A percentile compares a stretch with the other conserved stretches of the same genome.
Evolutionary conservation across 2,888 invertebrate genomes (phyloP).

Genomic region (Alloplasta piceator): DNA sequence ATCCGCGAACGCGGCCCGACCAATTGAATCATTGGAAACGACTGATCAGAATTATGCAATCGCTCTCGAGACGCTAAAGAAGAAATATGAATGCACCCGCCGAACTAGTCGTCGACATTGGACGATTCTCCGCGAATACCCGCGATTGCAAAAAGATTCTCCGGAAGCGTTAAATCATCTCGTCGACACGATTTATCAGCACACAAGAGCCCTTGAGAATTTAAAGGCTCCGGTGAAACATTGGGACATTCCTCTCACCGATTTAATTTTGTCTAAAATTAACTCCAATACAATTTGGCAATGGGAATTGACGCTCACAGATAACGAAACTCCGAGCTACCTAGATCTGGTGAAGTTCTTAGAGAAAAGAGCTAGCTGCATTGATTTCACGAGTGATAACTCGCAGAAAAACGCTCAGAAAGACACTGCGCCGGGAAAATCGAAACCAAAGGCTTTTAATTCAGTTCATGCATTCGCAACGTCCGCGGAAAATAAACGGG

Average conservation of each 20-base stretch:
- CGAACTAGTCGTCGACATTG: slow-evolving; percentile 9
- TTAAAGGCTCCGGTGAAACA: slow-evolving; percentile 25
- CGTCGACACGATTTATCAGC: slow-evolving; percentile 37
- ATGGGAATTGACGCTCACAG: slow-evolving; percentile 36
- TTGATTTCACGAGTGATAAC: neutral
- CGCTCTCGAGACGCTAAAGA: slow-evolving; percentile 1
- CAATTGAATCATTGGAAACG: neutral
- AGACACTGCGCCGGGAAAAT: neutral
- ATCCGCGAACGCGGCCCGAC: neutral
- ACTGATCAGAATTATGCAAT: neutral
- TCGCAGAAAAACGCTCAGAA: neutral
- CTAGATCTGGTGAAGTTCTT: slow-evolving; percentile 21
- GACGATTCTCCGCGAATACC: slow-evolving; percentile 7
- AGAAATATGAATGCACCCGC: slow-evolving; percentile 4
- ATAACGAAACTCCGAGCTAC: slow-evolving; percentile 16
- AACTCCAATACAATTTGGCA: slow-evolving; percentile 33
- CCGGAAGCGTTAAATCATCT: neutral
- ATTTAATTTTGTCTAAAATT: slow-evolving; percentile 42
- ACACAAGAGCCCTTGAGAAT: slow-evolving; percentile 30
- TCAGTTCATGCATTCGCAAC: too few species aligned
- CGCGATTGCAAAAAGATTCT: slow-evolving; percentile 7
- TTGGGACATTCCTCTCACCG: slow-evolving; percentile 42
- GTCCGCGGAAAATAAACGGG: too few species aligned
- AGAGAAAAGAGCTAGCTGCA: slow-evolving; percentile 40
- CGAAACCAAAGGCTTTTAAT: neutral